These are phyloP conservation scores for Eublepharis macularius DNA, from an alignment of 2,113 vertebrate genomes.

Conservation along the genomic window DNA sequence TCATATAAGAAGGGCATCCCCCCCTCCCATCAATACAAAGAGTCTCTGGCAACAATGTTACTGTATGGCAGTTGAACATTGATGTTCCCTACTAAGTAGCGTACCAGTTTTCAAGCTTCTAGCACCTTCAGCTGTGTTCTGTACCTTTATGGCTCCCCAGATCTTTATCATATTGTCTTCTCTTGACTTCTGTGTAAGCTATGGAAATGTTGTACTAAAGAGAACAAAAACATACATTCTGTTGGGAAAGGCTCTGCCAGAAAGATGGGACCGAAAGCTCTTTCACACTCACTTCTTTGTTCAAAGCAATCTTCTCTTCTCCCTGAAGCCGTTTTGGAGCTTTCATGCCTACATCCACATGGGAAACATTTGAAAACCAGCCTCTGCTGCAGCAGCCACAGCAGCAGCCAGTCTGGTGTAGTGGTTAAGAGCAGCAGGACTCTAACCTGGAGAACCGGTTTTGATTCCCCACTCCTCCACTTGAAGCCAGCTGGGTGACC, in stretches of 20 bases:
- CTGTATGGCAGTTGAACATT: background rate
- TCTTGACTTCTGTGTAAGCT: slow-evolving; percentile 44
- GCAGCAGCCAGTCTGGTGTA: too few relatives aligned
- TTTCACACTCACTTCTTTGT: slow-evolving; percentile 42
- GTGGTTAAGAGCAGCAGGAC: too few relatives aligned
- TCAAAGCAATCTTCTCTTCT: slow-evolving; percentile 27
- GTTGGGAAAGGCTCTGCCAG: slow-evolving; percentile 5
- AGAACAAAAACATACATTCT: slow-evolving; percentile 36
- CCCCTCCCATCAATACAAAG: slow-evolving; percentile 4
- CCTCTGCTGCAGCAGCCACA: too few relatives aligned
- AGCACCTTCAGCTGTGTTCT: slow-evolving; percentile 41
- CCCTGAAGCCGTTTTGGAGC: slow-evolving; percentile 17
- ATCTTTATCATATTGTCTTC: slow-evolving; percentile 56
- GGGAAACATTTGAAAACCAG: background rate
- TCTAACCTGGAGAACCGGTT: too few relatives aligned
- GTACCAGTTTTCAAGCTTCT: slow-evolving; percentile 50
- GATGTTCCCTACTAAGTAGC: background rate
- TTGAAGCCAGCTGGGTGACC: too few relatives aligned
- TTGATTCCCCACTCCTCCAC: too few relatives aligned
- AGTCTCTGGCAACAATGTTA: slow-evolving; percentile 4
- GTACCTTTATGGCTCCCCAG: slow-evolving; percentile 21
- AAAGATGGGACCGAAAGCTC: slow-evolving; percentile 20
- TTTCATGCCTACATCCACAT: background rate
- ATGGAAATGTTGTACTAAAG: slow-evolving; percentile 2
- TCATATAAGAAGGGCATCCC: background rate